Conservation (phyloP, 2,888 invertebrate species). For the Catocala fraxini region DNA sequence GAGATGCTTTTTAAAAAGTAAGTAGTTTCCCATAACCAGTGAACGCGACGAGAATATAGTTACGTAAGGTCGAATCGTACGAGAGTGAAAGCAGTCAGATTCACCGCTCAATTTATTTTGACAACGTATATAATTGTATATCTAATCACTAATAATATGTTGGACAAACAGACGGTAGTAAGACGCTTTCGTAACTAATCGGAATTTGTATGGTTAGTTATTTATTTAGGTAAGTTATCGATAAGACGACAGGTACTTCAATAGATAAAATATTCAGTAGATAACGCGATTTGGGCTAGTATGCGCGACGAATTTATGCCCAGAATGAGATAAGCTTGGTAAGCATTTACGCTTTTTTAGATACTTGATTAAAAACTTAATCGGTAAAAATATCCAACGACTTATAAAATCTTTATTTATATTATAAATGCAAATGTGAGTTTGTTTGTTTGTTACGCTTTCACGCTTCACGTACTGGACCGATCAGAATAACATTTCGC, state of each 20-base stretch:
- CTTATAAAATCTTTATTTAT: too few relatives aligned
- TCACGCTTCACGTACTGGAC: too few relatives aligned
- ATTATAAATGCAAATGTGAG: too few relatives aligned
- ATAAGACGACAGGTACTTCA: not conserved
- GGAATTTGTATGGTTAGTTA: conserved; percentile 20
- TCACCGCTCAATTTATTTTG: conserved; percentile 57
- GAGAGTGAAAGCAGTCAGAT: conserved; percentile 73
- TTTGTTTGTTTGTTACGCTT: too few relatives aligned
- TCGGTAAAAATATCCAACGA: too few relatives aligned
- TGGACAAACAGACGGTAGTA: conserved; percentile 31
- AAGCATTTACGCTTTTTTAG: too few relatives aligned
- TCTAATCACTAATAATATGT: conserved; percentile 46
- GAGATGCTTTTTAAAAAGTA: conserved; percentile 8
- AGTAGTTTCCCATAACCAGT: conserved; percentile 30
- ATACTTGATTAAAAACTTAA: too few relatives aligned
- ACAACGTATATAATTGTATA: conserved; percentile 50
- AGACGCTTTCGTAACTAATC: conserved; percentile 34
- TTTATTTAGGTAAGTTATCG: conserved; percentile 18
- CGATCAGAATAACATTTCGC: too few relatives aligned
- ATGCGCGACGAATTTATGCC: too few relatives aligned
- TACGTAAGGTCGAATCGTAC: conserved; percentile 63
- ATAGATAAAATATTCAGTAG: not conserved
- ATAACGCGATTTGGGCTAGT: too few relatives aligned
- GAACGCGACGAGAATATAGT: conserved; percentile 48
- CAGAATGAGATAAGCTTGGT: too few relatives aligned